Percentiles rank a stretch among this genome's conserved stretches.
These are phyloP conservation scores for Caenorhabditis uteleia DNA, from an alignment of 2,888 invertebrate species.

Conservation along the genomic window DNA sequence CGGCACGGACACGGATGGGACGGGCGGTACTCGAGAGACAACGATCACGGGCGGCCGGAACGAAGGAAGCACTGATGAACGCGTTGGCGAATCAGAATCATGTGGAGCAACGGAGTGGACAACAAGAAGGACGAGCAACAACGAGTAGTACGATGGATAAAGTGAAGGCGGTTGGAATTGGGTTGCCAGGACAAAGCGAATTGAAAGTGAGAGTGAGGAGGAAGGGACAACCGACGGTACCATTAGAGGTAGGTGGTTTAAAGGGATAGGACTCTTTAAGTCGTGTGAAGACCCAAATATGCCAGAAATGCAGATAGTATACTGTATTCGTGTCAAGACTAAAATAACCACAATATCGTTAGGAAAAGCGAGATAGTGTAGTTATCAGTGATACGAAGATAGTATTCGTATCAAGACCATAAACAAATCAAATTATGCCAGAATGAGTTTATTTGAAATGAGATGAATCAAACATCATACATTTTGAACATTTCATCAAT, in stretches of 20 bases:
- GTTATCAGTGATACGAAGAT: too few species aligned
- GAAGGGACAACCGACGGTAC: conserved; percentile 48
- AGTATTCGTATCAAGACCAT: too few species aligned
- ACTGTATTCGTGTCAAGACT: too few species aligned
- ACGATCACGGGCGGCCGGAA: conserved; percentile 27
- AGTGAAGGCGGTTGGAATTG: conserved; percentile 22
- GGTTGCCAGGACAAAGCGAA: conserved; percentile 25
- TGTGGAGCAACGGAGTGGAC: neutral
- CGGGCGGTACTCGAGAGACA: conserved; percentile 33
- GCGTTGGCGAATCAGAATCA: conserved; percentile 10
- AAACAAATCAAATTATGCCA: too few species aligned
- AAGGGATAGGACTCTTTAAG: neutral
- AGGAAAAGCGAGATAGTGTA: too few species aligned
- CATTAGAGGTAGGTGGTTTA: conserved; percentile 45
- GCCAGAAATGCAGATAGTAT: too few species aligned
- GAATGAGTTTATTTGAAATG: too few species aligned
- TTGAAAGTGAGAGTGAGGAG: conserved; percentile 38
- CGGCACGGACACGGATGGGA: conserved; percentile 26
- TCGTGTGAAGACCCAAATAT: too few species aligned
- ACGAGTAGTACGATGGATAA: conserved; percentile 24
- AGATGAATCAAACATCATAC: too few species aligned
- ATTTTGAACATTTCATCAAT: too few species aligned
- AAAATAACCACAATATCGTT: too few species aligned
- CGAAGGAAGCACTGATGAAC: neutral
- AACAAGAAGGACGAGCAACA: conserved; percentile 1